Evolutionary conservation across 2,113 vertebrate genomes (phyloP), one percentile per base, ranked within the genome.

Genomic region (Macrotus californicus): DNA sequence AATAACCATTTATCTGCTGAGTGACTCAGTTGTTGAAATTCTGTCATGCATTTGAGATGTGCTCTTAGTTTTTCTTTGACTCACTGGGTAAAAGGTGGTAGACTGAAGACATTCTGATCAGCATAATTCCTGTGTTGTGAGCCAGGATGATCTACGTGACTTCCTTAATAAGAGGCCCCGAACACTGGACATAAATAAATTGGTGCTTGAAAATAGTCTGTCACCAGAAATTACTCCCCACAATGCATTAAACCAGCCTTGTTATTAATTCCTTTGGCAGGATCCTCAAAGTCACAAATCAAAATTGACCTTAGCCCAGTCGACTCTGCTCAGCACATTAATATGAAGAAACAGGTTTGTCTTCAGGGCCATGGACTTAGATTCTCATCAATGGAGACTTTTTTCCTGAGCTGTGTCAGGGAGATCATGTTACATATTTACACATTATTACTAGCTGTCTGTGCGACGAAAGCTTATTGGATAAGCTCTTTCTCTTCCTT

Each of bases 151-250:
- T 87, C 64, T 90, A 73, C 46, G 70, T 94, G 52, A 59, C 21
- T 92, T 94, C 46, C 80, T 96, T 96, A 96, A 92, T 83, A 69
- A 97, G 84, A 95, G 76, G 96, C 36, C 50, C 70, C 94, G 59
- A 85, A 48, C 39, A 56, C 76, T 89, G 81, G 43, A 43, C 94
- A 67, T 87, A 87, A 96, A 97, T 93, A 96, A 95, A 95, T 90
- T 46, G 83, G 52, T 92, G 54, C 94, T 97, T 96, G 95, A 97
- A 96, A 97, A 95, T 91, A 95, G 48, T 93, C 89, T 96, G 72
- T 93, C 95, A 94, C 61, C 41, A 92, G 89, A 76, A 97, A 93
- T 96, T 87, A 97, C 48, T 96, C 56, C 48, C 36, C 43, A 21
- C 21, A 61, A 73, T 82, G 75, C 70, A 96, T 54, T 96, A 94